phyloP scores from a whole-genome alignment of 1,140 invertebrate species.

The Lasioglossum baleicum region DNA sequence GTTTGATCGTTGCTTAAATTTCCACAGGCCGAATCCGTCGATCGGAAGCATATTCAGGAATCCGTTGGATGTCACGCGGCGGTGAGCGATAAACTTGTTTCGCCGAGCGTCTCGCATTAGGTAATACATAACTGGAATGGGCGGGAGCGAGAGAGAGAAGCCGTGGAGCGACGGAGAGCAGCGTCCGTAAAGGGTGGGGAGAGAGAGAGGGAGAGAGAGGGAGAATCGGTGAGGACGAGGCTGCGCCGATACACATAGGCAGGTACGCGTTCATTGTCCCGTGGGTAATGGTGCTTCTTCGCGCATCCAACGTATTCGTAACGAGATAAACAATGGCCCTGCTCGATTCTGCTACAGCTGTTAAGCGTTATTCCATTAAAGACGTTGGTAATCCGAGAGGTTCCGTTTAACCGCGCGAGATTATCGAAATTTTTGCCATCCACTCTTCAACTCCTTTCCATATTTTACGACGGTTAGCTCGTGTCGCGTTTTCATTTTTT shows the following conservation, averaged over 20 bases:
- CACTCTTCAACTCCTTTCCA: too few species aligned
- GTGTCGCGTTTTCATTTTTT: too few species aligned
- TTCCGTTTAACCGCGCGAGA: conserved; percentile 27
- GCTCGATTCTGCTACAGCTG: conserved; percentile 45
- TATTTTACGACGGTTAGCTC: too few species aligned
- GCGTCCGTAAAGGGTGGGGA: too few species aligned
- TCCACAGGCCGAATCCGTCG: conserved; percentile 63
- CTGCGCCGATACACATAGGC: too few species aligned
- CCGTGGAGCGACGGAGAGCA: not conserved
- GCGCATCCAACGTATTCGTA: conserved; percentile 49
- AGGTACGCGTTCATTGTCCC: conserved; percentile 50
- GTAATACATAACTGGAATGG: conserved; percentile 56
- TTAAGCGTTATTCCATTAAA: conserved; percentile 37
- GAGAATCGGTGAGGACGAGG: too few species aligned
- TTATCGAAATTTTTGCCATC: too few species aligned
- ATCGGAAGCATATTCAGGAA: conserved; percentile 41
- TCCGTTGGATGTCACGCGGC: conserved; percentile 45
- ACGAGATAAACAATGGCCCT: conserved; percentile 59
- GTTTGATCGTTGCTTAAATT: conserved; percentile 34
- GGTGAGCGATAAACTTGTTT: conserved; percentile 51
- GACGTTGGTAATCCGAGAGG: too few species aligned
- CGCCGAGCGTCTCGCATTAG: conserved; percentile 47
- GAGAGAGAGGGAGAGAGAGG: conserved; percentile 23
- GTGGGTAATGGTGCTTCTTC: conserved; percentile 53
- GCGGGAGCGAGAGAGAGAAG: not conserved